These are phyloP conservation scores for Meandrusa payeni DNA, from an alignment of 2,888 invertebrate genomes.

Conservation along the genomic window DNA sequence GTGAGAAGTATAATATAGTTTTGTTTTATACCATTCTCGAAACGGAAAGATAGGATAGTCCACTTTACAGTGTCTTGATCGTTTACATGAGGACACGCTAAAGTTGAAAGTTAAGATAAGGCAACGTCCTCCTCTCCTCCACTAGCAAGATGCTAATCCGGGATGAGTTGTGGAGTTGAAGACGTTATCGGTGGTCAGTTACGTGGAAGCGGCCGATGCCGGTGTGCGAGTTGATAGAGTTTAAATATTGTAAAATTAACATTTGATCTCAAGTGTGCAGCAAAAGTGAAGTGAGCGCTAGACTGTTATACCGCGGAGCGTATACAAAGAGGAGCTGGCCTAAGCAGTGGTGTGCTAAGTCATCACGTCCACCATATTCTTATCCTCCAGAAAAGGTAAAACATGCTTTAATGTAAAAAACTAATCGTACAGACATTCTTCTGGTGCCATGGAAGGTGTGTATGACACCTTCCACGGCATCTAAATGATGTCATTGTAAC, in stretches of 20 bases:
- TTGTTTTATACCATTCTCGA: constrained; percentile 44
- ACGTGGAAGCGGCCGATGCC: constrained; percentile 57
- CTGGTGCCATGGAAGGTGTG: too few species aligned
- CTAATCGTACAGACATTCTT: too few species aligned
- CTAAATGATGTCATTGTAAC: too few species aligned
- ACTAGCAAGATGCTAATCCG: constrained; percentile 5
- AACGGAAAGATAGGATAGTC: constrained; percentile 29
- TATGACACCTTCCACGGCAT: too few species aligned
- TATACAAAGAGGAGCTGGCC: too few species aligned
- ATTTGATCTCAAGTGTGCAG: constrained; percentile 81
- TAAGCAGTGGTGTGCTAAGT: too few species aligned
- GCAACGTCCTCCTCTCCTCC: constrained; percentile 11
- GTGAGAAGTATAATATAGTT: constrained; percentile 78
- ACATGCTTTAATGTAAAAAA: too few species aligned
- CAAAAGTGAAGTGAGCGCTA: constrained; percentile 72
- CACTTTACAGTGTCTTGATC: constrained; percentile 38
- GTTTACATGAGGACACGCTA: constrained; percentile 33
- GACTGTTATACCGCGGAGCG: too few species aligned
- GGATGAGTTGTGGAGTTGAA: constrained; percentile 9
- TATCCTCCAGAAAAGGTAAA: too few species aligned
- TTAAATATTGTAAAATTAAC: constrained; percentile 75
- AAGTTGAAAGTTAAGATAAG: constrained; percentile 29
- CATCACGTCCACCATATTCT: too few species aligned
- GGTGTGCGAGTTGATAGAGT: constrained; percentile 73
- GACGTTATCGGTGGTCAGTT: constrained; percentile 20